Conservation (phyloP, 1,140 invertebrate genomes). For the honey bee (Apis mellifera) region DNA sequence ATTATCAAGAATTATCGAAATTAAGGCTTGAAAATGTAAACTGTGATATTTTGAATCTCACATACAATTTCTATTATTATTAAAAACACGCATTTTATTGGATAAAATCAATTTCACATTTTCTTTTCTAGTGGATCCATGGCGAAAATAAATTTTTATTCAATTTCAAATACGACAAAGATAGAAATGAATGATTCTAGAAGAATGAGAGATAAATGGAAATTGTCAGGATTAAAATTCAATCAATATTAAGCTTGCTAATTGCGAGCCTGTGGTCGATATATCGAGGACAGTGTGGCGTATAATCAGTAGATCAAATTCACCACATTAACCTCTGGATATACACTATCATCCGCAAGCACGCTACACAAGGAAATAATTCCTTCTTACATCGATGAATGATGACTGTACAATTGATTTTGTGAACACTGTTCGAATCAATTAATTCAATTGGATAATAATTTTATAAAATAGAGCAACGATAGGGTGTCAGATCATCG, state of each 20-base stretch:
- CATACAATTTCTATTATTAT: too few relatives aligned
- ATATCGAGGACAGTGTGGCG: slow-evolving; percentile 32
- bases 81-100: not conserved
- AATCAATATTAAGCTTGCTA: slow-evolving; percentile 16
- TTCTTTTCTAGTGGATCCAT: not conserved
- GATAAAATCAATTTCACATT: not conserved
- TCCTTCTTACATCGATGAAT: not conserved
- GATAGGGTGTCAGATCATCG: not conserved
- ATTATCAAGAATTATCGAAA: too few relatives aligned
- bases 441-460: not conserved
- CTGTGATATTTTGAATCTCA: too few relatives aligned
- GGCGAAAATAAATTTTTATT: not conserved
- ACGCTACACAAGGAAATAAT: not conserved
- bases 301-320: slow-evolving; percentile 34
- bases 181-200: not conserved
- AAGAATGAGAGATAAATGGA: not conserved
- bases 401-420: not conserved
- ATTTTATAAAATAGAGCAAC: not conserved
- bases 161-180: not conserved
- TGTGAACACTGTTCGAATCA: not conserved
- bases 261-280: slow-evolving; percentile 51
- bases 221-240: not conserved
- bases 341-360: not conserved
- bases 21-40: too few relatives aligned
- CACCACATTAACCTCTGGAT: slow-evolving; percentile 7